Base-by-base conservation (phyloP, 2,797 vertebrate genomes). In the Alcedo quadribrachys region DNA sequence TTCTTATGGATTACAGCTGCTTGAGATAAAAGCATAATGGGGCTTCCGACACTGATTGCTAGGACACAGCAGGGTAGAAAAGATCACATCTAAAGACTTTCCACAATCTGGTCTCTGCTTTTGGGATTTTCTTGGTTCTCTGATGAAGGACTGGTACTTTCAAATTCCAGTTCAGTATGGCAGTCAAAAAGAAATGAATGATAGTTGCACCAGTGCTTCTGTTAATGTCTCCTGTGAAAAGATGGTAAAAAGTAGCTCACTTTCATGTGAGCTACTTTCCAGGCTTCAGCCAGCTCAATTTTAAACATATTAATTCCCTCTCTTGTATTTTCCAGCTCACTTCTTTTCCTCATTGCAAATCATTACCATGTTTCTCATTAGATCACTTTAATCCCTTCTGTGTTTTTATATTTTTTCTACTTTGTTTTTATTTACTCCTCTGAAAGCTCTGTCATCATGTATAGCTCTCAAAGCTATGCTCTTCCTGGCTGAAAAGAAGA, bases 211-310 rank as follows among this genome's bases (percentile, higher is more conserved):
- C 16, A 82, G 14, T 15, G 17, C 11, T 61, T 74, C 11, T 27
- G 32, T 8, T 25, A 76, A 32, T 2, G 9, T 37, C 37, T 66
- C 27, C 20, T 32, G 4, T 15, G 22, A 89, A 73, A 86, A 55
- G 63, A 61, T 30, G 3, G 9, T 12, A 28, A 51, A 25, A 28
- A 3, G 1, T 0, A 1, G 3, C 7, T 5, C 28, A 42, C 10
- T 80, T 60, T 33, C 79, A 35, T 46, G 14, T 27, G 57, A 69
- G 22, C 45, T 76, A 12, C 13, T 74, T 55, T 51, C 46, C 46
- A 50, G 61, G 53, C 6, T 78, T 78, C 20, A 70, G 32, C 15
- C 11, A 30, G 25, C 51, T 57, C 15, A 19, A 24, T 70, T 86
- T 92, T 25, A 28, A 81, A 60, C 2, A 28, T 5, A 32, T 8